Percentiles rank a stretch among this genome's conserved stretches.
Evolutionary conservation across 30 jellyfish, hydroid and myxozoan species (phyloP).

Genomic region (Aurelia sp.): DNA sequence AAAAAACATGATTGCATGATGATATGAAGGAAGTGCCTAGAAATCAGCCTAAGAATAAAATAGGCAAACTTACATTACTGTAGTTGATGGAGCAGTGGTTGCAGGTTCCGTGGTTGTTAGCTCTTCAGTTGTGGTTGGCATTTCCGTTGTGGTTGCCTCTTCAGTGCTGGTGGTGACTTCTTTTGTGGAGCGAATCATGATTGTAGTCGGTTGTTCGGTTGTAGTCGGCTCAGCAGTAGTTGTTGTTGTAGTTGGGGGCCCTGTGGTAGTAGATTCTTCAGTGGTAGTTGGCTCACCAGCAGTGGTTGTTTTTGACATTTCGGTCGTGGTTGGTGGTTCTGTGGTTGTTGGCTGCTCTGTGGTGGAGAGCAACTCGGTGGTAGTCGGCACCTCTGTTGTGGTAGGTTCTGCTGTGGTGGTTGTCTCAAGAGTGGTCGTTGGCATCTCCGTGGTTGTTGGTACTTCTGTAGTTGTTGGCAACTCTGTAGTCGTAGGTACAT

Average conservation of each 20-base stretch:
- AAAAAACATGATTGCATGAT: too few relatives aligned
- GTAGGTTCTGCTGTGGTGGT: not conserved
- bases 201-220: constrained; percentile 16
- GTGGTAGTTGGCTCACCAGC: constrained; percentile 2
- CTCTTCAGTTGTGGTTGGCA: constrained; percentile 16
- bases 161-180: constrained; percentile 7
- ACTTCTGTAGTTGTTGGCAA: not conserved
- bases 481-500: not conserved
- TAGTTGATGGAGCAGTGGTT: not conserved
- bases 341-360: not conserved
- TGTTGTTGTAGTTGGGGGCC: not conserved
- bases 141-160: constrained; percentile 9
- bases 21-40: too few relatives aligned
- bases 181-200: not conserved
- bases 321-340: constrained; percentile 18
- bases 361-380: not conserved
- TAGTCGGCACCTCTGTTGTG: not conserved
- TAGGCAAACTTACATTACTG: too few relatives aligned
- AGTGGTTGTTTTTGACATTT: constrained; percentile 9
- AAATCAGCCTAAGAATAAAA: too few relatives aligned
- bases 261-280: constrained; percentile 9
- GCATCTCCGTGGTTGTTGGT: not conserved
- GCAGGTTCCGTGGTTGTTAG: constrained; percentile 27
- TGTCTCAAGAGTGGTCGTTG: not conserved
- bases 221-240: constrained; percentile 25